Evolutionary conservation across 1,140 invertebrate species (phyloP), one percentile per base, ranked within the genome.

Genomic region (Neomicropteryx cornuta): DNA sequence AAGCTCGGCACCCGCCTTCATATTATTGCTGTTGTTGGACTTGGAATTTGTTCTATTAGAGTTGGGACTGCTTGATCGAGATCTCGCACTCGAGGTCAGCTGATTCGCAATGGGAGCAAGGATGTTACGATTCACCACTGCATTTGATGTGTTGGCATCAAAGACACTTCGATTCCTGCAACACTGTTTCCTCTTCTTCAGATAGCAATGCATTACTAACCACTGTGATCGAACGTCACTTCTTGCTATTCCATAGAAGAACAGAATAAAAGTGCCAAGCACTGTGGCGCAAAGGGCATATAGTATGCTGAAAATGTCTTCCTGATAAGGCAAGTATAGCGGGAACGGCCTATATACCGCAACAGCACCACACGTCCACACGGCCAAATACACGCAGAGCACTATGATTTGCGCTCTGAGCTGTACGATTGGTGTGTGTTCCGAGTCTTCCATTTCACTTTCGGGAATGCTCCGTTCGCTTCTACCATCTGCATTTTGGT

Each of bases 231-330:
- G 68, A 0, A 90, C 83, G 58, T 93, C 89, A 43, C 77, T 84
- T 17, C 89, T 64, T 0, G 83, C 82, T 22, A 91, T 72, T 34
- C 85, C 87, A 53, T 89, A 90, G 57, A 89, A 93, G 30, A 88
- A 75, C 8, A 92, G 55, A 18, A 89, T 78, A 52, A 92, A 93
- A n/a, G 81, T 65, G 0, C 84, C 87, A 32, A 92, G 62, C 10
- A 78, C 62, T 18, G 75, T 74, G 1, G 79, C 72, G 18, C 79
- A 79, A 5, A 83, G 54, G 0, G 79, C 79, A 50, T 87, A 93
- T 8, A 81, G 48, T 34, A 85, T 73, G 45, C 85, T 83, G 52
- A 88, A 91, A 19, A 84, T 70, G 20, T 80, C 75, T 50, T 86
- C 81, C 51, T 84, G 79, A 46, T 83, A 76, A 0, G 76, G 71